phyloP scores from a whole-genome alignment of 2,113 vertebrate genomes.

The Oceanites oceanicus region DNA sequence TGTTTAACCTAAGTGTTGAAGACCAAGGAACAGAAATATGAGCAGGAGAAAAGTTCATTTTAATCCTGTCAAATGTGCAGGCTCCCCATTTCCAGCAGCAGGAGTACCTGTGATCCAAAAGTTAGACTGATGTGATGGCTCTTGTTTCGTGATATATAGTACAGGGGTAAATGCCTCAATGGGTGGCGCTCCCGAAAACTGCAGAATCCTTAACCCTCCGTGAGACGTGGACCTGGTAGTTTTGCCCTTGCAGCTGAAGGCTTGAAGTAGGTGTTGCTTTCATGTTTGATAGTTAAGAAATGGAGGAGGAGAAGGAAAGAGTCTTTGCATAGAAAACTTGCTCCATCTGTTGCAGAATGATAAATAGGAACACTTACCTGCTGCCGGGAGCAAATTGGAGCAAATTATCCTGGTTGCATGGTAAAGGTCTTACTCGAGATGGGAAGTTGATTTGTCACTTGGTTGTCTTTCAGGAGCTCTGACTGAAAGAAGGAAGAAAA shows the following conservation, averaged over 20 bases:
- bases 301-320: background rate
- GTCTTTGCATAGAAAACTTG: background rate
- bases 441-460: background rate
- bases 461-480: background rate
- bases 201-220: background rate
- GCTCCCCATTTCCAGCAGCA: background rate
- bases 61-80: background rate
- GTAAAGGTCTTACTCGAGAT: background rate
- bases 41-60: background rate
- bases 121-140: background rate
- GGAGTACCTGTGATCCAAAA: background rate
- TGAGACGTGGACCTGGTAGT: background rate
- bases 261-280: background rate
- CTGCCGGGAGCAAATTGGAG: background rate
- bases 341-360: background rate
- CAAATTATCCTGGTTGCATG: background rate
- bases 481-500: background rate
- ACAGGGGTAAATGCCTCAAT: background rate
- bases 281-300: background rate
- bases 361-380: background rate
- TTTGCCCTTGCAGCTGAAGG: background rate
- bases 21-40: background rate
- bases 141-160: background rate
- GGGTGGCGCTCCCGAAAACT: background rate
- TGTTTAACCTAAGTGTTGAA: background rate